These are phyloP conservation scores for Eonycteris spelaea DNA, from an alignment of 2,113 vertebrate species.

Conservation along the genomic window DNA sequence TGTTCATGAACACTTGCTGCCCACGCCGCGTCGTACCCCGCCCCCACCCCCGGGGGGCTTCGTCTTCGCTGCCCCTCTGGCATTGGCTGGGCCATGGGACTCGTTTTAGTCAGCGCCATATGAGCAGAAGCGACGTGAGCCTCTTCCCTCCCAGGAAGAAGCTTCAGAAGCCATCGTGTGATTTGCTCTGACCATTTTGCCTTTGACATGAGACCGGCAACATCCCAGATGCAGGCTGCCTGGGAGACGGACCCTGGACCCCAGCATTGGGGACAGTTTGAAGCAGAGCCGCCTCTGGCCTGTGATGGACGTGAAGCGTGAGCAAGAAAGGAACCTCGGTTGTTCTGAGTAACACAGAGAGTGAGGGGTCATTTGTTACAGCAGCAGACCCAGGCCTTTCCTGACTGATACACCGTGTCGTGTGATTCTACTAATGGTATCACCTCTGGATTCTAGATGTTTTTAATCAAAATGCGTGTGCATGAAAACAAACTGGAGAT, in stretches of 20 bases:
- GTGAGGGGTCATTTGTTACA: neutral
- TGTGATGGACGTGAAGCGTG: rapidly evolving
- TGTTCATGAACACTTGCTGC: neutral
- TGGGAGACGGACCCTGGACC: neutral
- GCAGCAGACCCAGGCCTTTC: neutral
- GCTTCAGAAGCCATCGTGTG: neutral
- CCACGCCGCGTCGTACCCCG: too few relatives aligned
- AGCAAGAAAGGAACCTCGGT: neutral
- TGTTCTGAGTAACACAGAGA: neutral
- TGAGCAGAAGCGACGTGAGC: neutral
- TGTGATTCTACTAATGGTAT: neutral
- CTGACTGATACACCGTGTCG: neutral
- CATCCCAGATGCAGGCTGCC: neutral
- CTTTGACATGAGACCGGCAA: neutral
- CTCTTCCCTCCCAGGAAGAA: neutral
- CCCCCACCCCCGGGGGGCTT: neutral
- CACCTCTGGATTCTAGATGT: neutral
- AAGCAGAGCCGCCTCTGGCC: neutral
- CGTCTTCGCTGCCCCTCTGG: neutral
- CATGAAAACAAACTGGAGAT: neutral
- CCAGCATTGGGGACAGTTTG: neutral
- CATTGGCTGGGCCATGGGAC: neutral
- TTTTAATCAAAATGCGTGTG: neutral
- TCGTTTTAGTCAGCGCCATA: neutral
- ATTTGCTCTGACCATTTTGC: neutral